Evolutionary conservation across 2,888 invertebrate species (phyloP).

Genomic region (Athalia cordata): DNA sequence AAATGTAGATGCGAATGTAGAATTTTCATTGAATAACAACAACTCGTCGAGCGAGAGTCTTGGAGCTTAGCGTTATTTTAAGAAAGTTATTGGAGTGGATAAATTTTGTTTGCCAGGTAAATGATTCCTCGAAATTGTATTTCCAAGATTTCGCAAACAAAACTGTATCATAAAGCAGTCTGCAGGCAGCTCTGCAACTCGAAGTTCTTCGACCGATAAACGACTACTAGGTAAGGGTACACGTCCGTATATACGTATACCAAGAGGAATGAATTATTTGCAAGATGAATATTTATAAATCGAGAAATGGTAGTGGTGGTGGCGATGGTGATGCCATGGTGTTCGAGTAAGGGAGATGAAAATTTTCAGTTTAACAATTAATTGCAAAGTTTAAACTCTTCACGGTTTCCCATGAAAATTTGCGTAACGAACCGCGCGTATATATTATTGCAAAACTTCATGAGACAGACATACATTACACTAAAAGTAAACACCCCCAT

Average conservation of each 20-base stretch:
- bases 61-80: not conserved
- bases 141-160: conserved; percentile 44
- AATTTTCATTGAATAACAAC: not conserved
- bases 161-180: conserved; percentile 34
- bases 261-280: conserved; percentile 43
- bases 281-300: conserved; percentile 47
- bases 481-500: no score
- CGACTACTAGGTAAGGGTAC: conserved; percentile 18
- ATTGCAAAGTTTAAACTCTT: conserved; percentile 45
- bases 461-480: no score
- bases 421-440: conserved; percentile 19
- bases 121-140: conserved; percentile 46
- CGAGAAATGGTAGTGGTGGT: not conserved
- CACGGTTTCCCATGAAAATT: conserved; percentile 41
- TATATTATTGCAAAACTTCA: no score
- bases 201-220: conserved; percentile 42
- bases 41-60: not conserved
- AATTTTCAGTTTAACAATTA: conserved; percentile 47
- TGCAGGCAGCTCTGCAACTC: not conserved
- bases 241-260: not conserved
- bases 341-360: conserved; percentile 2
- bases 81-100: conserved; percentile 33
- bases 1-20: no score
- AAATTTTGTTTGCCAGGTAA: conserved; percentile 44
- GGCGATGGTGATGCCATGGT: not conserved